phyloP scores from a whole-genome alignment of 2,888 invertebrate species.

The Leptopilina drosophilae region DNA sequence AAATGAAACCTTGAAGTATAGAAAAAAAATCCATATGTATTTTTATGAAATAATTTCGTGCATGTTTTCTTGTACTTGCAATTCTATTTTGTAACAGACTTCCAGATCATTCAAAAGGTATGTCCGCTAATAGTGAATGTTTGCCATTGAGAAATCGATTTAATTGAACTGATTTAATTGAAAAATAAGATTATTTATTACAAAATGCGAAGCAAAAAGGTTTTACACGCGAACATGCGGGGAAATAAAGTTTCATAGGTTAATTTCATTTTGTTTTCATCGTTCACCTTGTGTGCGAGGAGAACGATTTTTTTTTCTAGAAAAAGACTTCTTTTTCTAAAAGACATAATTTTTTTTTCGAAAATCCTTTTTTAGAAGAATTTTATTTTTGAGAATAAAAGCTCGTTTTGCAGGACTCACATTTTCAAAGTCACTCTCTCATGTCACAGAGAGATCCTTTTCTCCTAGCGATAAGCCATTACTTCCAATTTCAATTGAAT shows the following conservation, averaged over 20 bases:
- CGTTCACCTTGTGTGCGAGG: too few relatives aligned
- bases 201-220: not conserved
- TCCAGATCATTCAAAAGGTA: not conserved
- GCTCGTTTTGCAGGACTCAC: slow-evolving; percentile 62
- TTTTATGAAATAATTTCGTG: not conserved
- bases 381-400: not conserved
- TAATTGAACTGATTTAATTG: slow-evolving; percentile 2
- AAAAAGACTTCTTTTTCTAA: not conserved
- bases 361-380: not conserved
- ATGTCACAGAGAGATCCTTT: slow-evolving; percentile 65
- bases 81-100: slow-evolving; percentile 7
- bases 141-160: slow-evolving; percentile 12
- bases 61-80: not conserved
- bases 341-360: too few relatives aligned
- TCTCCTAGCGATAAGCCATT: slow-evolving; percentile 59
- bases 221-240: not conserved
- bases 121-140: not conserved
- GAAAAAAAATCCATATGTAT: not conserved
- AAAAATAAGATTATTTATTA: slow-evolving; percentile 11
- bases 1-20: not conserved
- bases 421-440: slow-evolving; percentile 68
- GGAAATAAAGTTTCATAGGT: not conserved
- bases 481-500: slow-evolving; percentile 33
- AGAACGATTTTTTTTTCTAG: too few relatives aligned
- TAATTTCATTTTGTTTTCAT: not conserved